Evolutionary conservation across 2,797 vertebrate species (phyloP).

Genomic region (Betta splendens): DNA sequence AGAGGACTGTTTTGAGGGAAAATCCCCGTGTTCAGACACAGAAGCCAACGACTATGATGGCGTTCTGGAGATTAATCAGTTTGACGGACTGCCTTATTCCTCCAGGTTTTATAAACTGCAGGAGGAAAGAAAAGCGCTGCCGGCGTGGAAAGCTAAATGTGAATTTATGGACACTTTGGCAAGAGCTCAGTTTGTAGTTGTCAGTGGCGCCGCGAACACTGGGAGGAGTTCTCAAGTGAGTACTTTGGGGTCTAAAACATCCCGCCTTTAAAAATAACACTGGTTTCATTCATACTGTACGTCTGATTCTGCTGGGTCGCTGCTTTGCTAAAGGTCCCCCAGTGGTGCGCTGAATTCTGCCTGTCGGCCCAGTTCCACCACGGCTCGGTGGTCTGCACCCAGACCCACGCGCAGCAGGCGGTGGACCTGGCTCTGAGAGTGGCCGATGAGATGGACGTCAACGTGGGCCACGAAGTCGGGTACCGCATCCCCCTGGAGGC

Average conservation of each 20-base stretch:
- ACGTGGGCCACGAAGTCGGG: conserved; percentile 88
- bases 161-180: conserved; percentile 87
- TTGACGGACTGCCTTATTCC: conserved; percentile 92
- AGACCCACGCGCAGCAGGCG: conserved; percentile 81
- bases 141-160: conserved; percentile 86
- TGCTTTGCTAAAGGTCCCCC: conserved; percentile 81
- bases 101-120: conserved; percentile 92
- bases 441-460: conserved; percentile 91
- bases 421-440: conserved; percentile 85
- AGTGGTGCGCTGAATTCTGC: conserved; percentile 91
- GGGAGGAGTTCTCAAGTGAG: conserved; percentile 95
- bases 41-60: conserved; percentile 75
- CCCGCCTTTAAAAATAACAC: not conserved
- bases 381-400: conserved; percentile 84
- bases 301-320: not conserved
- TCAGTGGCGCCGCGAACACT: conserved; percentile 86
- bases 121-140: conserved; percentile 86
- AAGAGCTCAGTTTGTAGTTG: conserved; percentile 82
- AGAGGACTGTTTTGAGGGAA: conserved; percentile 51
- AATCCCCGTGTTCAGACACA: conserved; percentile 60
- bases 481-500: conserved; percentile 86
- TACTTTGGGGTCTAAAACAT: conserved; percentile 12
- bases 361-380: conserved; percentile 82
- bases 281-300: conserved; percentile 3
- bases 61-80: conserved; percentile 90